Evolutionary conservation across 2,113 vertebrate species (phyloP).

Genomic region (Chascanopsetta lugubris): DNA sequence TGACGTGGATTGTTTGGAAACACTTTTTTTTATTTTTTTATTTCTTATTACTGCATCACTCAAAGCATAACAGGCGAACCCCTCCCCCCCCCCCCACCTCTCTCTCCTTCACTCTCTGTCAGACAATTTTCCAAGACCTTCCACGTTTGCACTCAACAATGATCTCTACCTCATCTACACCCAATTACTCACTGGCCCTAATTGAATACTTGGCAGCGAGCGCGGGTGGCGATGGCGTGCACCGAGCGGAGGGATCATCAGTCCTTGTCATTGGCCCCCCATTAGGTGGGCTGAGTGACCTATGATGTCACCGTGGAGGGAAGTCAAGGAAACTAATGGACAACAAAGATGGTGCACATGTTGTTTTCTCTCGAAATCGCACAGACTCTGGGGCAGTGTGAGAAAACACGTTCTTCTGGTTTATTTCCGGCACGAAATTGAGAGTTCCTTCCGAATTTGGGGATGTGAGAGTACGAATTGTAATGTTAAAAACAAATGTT

Average conservation of each 20-base stretch:
- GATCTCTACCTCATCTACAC: slow-evolving; percentile 67
- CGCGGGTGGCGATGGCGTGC: slow-evolving; percentile 48
- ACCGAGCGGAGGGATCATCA: slow-evolving; percentile 51
- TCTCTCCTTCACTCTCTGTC: slow-evolving; percentile 9
- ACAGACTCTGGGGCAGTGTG: slow-evolving; percentile 21
- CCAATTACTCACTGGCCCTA: slow-evolving; percentile 73
- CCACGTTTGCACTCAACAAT: slow-evolving; percentile 47
- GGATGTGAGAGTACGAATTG: slow-evolving; percentile 73
- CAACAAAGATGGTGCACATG: slow-evolving; percentile 15
- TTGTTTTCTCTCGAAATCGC: slow-evolving; percentile 3
- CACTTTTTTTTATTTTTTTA: slow-evolving; percentile 29
- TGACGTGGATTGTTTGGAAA: slow-evolving; percentile 61
- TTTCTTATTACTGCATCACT: slow-evolving; percentile 43
- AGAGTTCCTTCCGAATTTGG: slow-evolving; percentile 61
- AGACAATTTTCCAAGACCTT: slow-evolving; percentile 61
- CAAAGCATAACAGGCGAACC: slow-evolving; percentile 23
- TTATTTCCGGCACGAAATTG: slow-evolving; percentile 60
- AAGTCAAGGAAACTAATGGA: slow-evolving; percentile 49
- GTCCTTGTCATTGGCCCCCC: slow-evolving; percentile 67
- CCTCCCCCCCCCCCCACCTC: slow-evolving; percentile 3
- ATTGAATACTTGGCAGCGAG: slow-evolving; percentile 78
- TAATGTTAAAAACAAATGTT: slow-evolving; percentile 54
- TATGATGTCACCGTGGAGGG: slow-evolving; percentile 66
- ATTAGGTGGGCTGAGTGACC: slow-evolving; percentile 65
- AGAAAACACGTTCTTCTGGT: slow-evolving; percentile 43